A percentile compares a stretch with the other conserved stretches of the same genome.
These are phyloP conservation scores for Ischnura elegans DNA, from an alignment of 2,888 invertebrate genomes.

Conservation along the genomic window DNA sequence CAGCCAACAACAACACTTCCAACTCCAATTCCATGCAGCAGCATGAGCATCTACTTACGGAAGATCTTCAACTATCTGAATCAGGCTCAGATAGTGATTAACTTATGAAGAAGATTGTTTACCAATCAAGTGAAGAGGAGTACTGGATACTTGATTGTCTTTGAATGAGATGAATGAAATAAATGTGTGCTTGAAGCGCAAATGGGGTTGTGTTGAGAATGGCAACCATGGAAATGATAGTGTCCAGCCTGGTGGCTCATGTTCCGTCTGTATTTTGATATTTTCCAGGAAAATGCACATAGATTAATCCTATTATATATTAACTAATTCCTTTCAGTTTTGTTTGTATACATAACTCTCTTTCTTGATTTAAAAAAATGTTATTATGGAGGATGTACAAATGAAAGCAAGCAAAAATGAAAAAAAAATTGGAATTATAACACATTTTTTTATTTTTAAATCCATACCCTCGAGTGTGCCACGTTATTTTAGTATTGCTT, in stretches of 20 bases:
- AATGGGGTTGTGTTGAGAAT: conserved; percentile 44
- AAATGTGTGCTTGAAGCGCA: conserved; percentile 40
- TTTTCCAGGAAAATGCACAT: conserved; percentile 67
- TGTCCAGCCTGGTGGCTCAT: conserved; percentile 57
- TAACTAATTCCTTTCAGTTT: conserved; percentile 54
- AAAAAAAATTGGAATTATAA: conserved; percentile 62
- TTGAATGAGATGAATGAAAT: conserved; percentile 43
- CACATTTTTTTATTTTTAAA: not conserved
- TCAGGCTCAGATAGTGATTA: conserved; percentile 90
- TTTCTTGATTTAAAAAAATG: conserved; percentile 62
- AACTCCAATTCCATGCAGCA: conserved; percentile 77
- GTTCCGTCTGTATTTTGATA: conserved; percentile 65
- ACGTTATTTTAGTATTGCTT: not conserved
- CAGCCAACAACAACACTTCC: conserved; percentile 53
- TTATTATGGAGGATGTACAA: conserved; percentile 60
- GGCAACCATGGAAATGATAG: conserved; percentile 56
- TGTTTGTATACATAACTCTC: conserved; percentile 66
- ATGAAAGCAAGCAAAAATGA: conserved; percentile 63
- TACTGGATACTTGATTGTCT: conserved; percentile 37
- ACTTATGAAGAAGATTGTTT: conserved; percentile 72
- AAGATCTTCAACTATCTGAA: conserved; percentile 92
- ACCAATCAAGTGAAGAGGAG: conserved; percentile 1
- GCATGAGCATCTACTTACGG: conserved; percentile 86
- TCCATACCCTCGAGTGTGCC: not conserved
- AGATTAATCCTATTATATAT: conserved; percentile 61